Evolutionary conservation across 1,140 invertebrate species (phyloP).

Genomic region (Trichonephila clavipes): DNA sequence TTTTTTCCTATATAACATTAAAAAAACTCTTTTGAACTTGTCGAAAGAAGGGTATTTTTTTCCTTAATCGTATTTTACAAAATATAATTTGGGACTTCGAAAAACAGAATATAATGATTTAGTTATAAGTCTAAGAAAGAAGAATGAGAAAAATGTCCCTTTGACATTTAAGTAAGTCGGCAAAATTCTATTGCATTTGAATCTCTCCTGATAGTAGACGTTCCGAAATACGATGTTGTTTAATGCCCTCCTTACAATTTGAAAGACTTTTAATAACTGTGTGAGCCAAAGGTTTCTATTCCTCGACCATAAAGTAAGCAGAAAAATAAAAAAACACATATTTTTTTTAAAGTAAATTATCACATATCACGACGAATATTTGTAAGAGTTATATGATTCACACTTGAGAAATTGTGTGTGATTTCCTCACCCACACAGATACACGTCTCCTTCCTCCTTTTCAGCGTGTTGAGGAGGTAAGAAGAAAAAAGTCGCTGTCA

Average conservation of each 20-base stretch:
- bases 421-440: conserved; percentile 7
- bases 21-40: no score
- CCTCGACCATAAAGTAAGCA: background rate
- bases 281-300: background rate
- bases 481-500: background rate
- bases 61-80: no score
- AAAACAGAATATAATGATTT: no score
- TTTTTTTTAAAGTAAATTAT: background rate
- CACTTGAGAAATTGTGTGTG: background rate
- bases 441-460: background rate
- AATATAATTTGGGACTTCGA: no score
- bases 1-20: no score
- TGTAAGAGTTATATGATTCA: background rate
- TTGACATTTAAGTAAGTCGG: background rate
- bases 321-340: background rate
- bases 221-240: background rate
- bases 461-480: background rate
- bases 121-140: no score
- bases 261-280: background rate
- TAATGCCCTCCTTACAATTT: background rate
- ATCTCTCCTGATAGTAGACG: background rate
- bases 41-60: no score
- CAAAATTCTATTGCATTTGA: background rate
- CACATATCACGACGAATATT: conserved; percentile 10
- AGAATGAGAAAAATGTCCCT: background rate